Percentiles rank a stretch among this genome's conserved stretches.
Conservation (phyloP, 2,888 invertebrate genomes). For the Aproaerema taeniolella region DNA sequence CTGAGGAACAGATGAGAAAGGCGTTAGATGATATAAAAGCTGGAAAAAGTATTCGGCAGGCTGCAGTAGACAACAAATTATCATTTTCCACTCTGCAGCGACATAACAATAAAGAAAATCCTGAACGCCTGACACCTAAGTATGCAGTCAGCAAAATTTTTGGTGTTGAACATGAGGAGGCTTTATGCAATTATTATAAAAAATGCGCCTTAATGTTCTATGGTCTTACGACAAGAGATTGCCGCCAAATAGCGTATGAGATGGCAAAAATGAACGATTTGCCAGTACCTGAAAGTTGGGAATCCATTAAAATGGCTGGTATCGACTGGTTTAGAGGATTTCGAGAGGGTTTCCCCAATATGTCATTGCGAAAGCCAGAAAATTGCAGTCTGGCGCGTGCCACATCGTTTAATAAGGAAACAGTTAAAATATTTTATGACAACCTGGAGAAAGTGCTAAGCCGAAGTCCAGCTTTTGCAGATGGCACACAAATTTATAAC, state of each 20-base stretch:
- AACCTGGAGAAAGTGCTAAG: slow-evolving; percentile 12
- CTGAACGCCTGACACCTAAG: slow-evolving; percentile 8
- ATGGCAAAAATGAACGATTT: slow-evolving; percentile 2
- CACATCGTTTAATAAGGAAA: slow-evolving; percentile 6
- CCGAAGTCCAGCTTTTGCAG: slow-evolving; percentile 12
- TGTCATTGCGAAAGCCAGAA: slow-evolving; percentile 1
- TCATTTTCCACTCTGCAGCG: too few species aligned
- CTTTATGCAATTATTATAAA: neutral
- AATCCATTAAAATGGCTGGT: neutral
- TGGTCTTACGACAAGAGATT: slow-evolving; percentile 1
- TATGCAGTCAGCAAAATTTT: slow-evolving; percentile 4
- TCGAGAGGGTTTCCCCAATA: neutral
- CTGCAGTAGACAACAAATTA: too few species aligned
- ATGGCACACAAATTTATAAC: slow-evolving; percentile 14
- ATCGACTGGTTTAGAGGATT: slow-evolving; percentile 5
- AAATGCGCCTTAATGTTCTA: slow-evolving; percentile 2
- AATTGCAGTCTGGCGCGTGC: slow-evolving; percentile 5
- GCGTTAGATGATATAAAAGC: too few species aligned
- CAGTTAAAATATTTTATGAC: neutral
- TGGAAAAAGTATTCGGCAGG: too few species aligned
- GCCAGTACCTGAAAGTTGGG: slow-evolving; percentile 1
- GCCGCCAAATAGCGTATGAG: slow-evolving; percentile 2
- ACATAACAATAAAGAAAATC: slow-evolving; percentile 15
- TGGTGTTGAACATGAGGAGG: neutral
- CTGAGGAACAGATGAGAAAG: too few species aligned